Conservation (phyloP, 2,888 invertebrate species). For the Drosophila incognita region DNA sequence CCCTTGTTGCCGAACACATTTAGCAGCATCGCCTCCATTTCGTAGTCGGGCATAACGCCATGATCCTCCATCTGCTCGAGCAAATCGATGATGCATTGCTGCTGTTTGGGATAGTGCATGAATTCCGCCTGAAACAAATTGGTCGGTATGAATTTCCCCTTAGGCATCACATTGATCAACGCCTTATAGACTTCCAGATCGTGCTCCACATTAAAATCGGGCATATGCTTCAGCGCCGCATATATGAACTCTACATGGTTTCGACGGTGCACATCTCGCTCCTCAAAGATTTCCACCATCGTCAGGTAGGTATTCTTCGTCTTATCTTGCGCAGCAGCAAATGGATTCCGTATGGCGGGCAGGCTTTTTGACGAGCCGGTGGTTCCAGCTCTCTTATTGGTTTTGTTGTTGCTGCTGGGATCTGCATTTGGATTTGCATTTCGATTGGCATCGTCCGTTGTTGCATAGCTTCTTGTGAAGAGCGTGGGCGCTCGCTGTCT, state of each 20-base stretch:
- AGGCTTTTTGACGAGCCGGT: constrained; percentile 51
- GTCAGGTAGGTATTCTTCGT: constrained; percentile 89
- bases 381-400: too few species aligned
- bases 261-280: constrained; percentile 89
- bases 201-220: constrained; percentile 94
- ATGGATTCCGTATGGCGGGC: constrained; percentile 81
- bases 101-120: constrained; percentile 97
- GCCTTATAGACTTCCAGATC: constrained; percentile 95
- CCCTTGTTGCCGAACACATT: constrained; percentile 94
- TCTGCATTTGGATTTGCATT: constrained; percentile 18
- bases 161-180: constrained; percentile 93
- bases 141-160: constrained; percentile 93
- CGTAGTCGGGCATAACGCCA: constrained; percentile 96
- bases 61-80: constrained; percentile 96
- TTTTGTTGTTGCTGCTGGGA: not conserved
- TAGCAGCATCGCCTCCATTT: constrained; percentile 92
- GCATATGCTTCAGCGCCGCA: constrained; percentile 94
- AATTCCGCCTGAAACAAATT: constrained; percentile 95
- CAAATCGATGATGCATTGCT: constrained; percentile 95
- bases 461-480: constrained; percentile 35
- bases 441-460: constrained; percentile 33
- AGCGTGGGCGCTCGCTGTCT: constrained; percentile 26
- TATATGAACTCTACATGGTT: constrained; percentile 98
- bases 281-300: constrained; percentile 90
- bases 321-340: constrained; percentile 75